phyloP scores from a whole-genome alignment of 2,797 vertebrate genomes.

The Sebastes trivittatus region DNA sequence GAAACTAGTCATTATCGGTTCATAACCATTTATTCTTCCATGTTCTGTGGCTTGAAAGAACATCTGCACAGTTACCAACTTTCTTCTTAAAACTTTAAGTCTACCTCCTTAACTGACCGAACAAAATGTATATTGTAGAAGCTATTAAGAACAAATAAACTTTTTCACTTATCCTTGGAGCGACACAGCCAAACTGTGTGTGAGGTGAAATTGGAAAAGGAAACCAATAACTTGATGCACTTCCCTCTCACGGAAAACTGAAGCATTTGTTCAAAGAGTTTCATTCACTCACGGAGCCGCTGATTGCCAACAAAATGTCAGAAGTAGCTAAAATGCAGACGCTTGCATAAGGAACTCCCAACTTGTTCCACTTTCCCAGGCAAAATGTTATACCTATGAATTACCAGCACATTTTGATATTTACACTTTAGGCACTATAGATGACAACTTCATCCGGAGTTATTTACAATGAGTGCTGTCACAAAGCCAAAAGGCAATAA shows the following conservation, averaged over 20 bases:
- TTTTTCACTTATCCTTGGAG: constrained; percentile 34
- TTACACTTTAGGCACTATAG: constrained; percentile 18
- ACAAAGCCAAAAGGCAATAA: not conserved
- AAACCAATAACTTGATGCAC: constrained; percentile 60
- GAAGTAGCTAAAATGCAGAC: constrained; percentile 28
- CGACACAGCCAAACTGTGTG: constrained; percentile 54
- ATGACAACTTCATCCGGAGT: constrained; percentile 33
- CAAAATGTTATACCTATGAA: constrained; percentile 13
- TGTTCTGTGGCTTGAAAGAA: constrained; percentile 20
- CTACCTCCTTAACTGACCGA: not conserved
- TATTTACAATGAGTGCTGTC: constrained; percentile 28
- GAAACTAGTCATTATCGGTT: constrained; percentile 34
- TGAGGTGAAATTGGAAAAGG: constrained; percentile 63
- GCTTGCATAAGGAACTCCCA: constrained; percentile 9
- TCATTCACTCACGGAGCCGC: constrained; percentile 32
- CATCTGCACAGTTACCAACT: not conserved
- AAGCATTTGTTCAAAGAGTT: constrained; percentile 42
- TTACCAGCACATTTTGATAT: constrained; percentile 38
- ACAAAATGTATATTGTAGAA: constrained; percentile 32
- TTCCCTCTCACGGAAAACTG: constrained; percentile 62
- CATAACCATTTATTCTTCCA: constrained; percentile 22
- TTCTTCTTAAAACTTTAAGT: not conserved
- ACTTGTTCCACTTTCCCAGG: constrained; percentile 22
- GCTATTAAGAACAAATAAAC: constrained; percentile 46
- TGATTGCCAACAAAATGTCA: constrained; percentile 63